Conservation (phyloP, 2,113 vertebrate species). For the Conger conger region DNA sequence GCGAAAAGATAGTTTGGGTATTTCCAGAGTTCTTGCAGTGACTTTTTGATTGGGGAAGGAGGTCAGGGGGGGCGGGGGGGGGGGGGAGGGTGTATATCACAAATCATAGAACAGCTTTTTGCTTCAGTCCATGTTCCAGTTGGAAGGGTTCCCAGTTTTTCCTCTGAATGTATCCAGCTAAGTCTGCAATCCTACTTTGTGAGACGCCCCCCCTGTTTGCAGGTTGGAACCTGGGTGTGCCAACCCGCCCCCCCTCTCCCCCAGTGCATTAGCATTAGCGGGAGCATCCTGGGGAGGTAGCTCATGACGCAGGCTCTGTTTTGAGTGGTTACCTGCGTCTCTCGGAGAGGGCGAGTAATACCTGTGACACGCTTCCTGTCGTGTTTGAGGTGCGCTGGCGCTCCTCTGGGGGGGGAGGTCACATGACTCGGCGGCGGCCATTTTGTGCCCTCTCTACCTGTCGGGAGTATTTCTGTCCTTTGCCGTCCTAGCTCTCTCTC, state of each 20-base stretch:
- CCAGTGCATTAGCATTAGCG: neutral
- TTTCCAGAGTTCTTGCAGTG: neutral
- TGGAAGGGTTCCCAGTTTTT: too few relatives aligned
- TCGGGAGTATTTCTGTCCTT: slow-evolving; percentile 18
- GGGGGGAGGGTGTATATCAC: too few relatives aligned
- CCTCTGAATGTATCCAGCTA: too few relatives aligned
- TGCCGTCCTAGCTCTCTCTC: slow-evolving; percentile 10
- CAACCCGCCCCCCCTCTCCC: neutral
- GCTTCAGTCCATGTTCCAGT: too few relatives aligned
- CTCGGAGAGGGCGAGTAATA: neutral
- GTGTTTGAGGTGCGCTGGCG: neutral
- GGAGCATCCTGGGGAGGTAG: neutral
- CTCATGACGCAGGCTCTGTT: neutral
- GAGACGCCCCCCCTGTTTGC: too few relatives aligned
- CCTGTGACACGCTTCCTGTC: neutral
- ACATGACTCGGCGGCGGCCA: neutral
- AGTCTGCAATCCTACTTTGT: too few relatives aligned
- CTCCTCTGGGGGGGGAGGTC: neutral
- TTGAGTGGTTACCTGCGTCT: slow-evolving; percentile 11
- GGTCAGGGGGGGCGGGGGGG: too few relatives aligned
- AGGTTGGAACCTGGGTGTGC: neutral
- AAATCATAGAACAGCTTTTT: too few relatives aligned
- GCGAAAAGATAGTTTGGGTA: neutral
- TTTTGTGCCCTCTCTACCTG: neutral
- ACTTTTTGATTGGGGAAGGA: too few relatives aligned